These are phyloP conservation scores for Leptobrachium leishanense DNA, from an alignment of 2,113 vertebrate species.

Conservation along the genomic window DNA sequence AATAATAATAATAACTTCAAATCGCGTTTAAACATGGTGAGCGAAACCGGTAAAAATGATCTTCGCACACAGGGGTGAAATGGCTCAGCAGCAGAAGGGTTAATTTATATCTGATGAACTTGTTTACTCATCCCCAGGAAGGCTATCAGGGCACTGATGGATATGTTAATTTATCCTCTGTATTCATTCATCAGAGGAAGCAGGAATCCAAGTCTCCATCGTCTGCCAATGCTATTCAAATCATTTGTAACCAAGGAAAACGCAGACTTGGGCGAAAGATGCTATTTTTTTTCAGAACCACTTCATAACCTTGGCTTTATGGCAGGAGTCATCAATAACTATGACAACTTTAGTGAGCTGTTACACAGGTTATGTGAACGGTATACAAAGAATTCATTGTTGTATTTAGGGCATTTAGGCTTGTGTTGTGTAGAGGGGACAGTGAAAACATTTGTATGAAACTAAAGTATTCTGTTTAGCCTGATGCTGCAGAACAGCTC, in stretches of 20 bases:
- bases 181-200: slow-evolving; percentile 24
- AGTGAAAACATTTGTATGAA: slow-evolving; percentile 4
- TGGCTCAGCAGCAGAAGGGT: no score
- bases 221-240: slow-evolving; percentile 35
- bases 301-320: slow-evolving; percentile 49
- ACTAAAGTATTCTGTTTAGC: background rate
- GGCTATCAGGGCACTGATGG: slow-evolving; percentile 28
- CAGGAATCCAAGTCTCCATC: slow-evolving; percentile 33
- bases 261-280: slow-evolving; percentile 33
- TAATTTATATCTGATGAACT: slow-evolving; percentile 37
- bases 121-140: background rate
- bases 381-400: slow-evolving; percentile 47
- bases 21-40: no score
- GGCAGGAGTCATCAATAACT: slow-evolving; percentile 45
- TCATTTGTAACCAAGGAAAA: slow-evolving; percentile 42
- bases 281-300: slow-evolving; percentile 33
- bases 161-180: slow-evolving; percentile 38
- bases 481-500: background rate
- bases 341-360: slow-evolving; percentile 48
- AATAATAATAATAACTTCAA: no score
- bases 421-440: background rate
- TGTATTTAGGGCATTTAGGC: slow-evolving; percentile 43
- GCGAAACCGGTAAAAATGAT: no score
- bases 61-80: no score
- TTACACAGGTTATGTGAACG: slow-evolving; percentile 48